A percentile compares a stretch with the other conserved stretches of the same genome.
These are phyloP conservation scores for Canis aureus DNA, from an alignment of 2,113 vertebrate species.

Conservation along the genomic window DNA sequence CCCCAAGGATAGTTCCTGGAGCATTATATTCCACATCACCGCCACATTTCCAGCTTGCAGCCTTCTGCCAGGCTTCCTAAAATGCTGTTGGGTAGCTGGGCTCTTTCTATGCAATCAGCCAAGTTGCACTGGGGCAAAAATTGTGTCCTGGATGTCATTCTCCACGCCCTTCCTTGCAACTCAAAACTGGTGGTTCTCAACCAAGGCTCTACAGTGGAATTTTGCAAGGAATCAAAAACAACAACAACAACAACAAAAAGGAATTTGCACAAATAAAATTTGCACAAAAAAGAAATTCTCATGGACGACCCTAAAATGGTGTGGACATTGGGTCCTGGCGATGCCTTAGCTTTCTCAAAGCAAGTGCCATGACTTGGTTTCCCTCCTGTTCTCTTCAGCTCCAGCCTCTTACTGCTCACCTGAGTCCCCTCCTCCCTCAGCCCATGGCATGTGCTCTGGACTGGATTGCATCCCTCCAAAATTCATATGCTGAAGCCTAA, in stretches of 20 bases:
- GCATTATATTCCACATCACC: accelerated
- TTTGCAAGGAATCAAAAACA: too few species aligned
- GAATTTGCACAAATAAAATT: too few species aligned
- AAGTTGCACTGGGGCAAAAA: not conserved
- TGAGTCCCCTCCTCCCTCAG: not conserved
- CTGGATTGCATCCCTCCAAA: not conserved
- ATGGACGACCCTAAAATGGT: not conserved
- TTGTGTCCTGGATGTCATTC: not conserved
- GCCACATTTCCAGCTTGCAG: accelerated
- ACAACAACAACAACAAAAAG: too few species aligned
- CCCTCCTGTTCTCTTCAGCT: not conserved
- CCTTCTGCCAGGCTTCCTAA: not conserved
- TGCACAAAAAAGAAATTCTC: not conserved
- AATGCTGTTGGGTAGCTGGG: accelerated
- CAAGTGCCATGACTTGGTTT: too few species aligned
- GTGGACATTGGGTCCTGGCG: not conserved
- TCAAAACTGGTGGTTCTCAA: too few species aligned
- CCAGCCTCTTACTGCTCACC: not conserved
- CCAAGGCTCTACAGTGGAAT: too few species aligned
- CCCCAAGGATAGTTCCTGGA: not conserved
- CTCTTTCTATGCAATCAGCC: not conserved
- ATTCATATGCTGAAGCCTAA: not conserved
- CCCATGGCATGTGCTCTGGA: not conserved
- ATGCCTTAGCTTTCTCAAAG: not conserved
- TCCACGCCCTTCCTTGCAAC: too few species aligned